Evolutionary conservation across 2,113 vertebrate genomes (phyloP).

Genomic region (Myotis yumanensis): DNA sequence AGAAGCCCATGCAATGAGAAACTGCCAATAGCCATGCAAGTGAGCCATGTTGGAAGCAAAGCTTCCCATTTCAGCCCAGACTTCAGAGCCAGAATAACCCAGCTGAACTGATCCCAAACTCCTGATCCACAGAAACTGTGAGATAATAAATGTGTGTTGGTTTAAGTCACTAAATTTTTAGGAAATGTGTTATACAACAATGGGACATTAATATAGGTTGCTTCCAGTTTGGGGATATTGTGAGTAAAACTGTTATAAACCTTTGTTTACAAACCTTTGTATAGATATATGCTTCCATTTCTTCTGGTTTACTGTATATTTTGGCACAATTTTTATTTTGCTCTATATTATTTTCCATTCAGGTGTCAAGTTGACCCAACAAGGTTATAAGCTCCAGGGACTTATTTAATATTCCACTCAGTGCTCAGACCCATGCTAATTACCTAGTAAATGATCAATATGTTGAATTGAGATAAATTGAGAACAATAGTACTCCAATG

Average conservation of each 20-base stretch:
- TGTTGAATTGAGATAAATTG: constrained; percentile 68
- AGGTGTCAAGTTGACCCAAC: constrained; percentile 25
- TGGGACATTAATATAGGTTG: neutral
- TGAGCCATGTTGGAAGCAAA: neutral
- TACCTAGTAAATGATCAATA: constrained; percentile 63
- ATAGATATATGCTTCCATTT: neutral
- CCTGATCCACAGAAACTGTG: neutral
- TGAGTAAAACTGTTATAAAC: neutral
- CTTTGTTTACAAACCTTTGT: neutral
- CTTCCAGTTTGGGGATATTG: neutral
- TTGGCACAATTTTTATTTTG: constrained; percentile 29
- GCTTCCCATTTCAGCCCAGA: neutral
- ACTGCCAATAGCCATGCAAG: neutral
- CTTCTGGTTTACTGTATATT: neutral
- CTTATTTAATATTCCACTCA: constrained; percentile 60
- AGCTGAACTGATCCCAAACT: neutral
- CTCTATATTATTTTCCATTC: constrained; percentile 25
- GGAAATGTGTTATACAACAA: neutral
- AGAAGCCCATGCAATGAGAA: neutral
- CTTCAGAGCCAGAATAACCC: neutral
- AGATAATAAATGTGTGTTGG: neutral
- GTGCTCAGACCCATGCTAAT: constrained; percentile 21
- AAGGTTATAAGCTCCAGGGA: constrained; percentile 44
- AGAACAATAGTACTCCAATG: constrained; percentile 35
- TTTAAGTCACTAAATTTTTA: neutral